Percentiles rank a stretch among this genome's conserved stretches.
phyloP scores from a whole-genome alignment of 2,113 vertebrate species.

The Dipodomys stephensi region DNA sequence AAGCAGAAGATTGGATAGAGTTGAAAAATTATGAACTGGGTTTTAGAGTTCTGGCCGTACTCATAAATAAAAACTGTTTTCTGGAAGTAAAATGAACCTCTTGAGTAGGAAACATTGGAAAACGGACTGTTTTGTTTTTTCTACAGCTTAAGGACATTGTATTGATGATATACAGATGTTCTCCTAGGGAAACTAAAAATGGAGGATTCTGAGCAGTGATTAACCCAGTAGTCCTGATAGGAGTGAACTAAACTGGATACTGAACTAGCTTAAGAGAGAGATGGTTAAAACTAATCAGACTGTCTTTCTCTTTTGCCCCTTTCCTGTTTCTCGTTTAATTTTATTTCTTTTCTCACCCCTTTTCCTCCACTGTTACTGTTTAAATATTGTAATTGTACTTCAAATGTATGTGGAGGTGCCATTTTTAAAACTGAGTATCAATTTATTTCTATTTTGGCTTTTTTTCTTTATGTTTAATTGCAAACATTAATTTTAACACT shows the following conservation, averaged over 20 bases:
- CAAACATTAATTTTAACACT: conserved; percentile 1
- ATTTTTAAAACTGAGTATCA: neutral
- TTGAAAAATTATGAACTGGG: neutral
- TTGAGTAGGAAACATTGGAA: neutral
- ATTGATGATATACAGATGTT: neutral
- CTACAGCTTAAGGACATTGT: neutral
- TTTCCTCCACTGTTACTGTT: neutral
- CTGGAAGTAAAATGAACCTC: neutral
- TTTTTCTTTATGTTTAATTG: neutral
- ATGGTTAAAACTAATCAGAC: neutral
- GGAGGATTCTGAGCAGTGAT: neutral
- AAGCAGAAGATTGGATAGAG: neutral
- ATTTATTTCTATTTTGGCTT: conserved; percentile 10
- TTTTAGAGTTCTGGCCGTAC: conserved; percentile 1
- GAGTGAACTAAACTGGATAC: neutral
- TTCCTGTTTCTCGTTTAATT: neutral
- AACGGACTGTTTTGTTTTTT: conserved; percentile 46
- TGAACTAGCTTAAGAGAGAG: neutral
- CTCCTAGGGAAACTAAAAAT: neutral
- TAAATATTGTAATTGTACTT: neutral
- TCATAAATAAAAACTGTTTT: conserved; percentile 6
- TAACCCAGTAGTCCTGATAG: neutral
- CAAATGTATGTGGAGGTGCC: neutral
- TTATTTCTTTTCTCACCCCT: neutral
- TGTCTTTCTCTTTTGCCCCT: neutral